A percentile compares a stretch with the other conserved stretches of the same genome.
Conservation (phyloP, 2,113 vertebrate species). For the Oncorhynchus gorbuscha region DNA sequence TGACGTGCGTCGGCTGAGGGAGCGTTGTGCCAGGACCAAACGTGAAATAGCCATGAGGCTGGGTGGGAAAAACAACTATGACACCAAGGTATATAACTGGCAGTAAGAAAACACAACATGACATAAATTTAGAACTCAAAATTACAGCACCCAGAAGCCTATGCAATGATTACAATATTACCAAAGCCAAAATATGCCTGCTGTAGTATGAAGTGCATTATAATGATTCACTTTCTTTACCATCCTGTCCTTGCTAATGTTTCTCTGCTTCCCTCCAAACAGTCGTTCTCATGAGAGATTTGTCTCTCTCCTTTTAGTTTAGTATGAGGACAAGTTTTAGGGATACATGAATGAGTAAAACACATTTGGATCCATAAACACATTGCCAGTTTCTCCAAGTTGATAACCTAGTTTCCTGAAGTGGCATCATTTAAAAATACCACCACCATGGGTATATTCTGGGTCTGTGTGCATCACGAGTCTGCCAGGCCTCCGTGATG, state of each 20-base stretch:
- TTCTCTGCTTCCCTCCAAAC: conserved; percentile 35
- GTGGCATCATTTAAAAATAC: conserved; percentile 59
- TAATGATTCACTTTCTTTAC: not conserved
- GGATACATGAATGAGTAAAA: conserved; percentile 21
- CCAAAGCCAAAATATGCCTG: not conserved
- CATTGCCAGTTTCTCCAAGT: conserved; percentile 37
- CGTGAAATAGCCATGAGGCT: conserved; percentile 86
- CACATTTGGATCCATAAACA: conserved; percentile 48
- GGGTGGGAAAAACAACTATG: conserved; percentile 86
- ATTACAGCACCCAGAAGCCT: not conserved
- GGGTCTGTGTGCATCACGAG: not conserved
- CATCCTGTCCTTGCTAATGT: conserved; percentile 17
- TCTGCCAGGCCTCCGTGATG: conserved; percentile 13
- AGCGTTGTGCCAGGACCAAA: conserved; percentile 89
- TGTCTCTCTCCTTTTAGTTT: conserved; percentile 28
- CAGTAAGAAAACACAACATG: conserved; percentile 76
- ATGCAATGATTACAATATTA: not conserved
- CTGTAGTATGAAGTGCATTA: not conserved
- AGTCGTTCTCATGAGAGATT: conserved; percentile 47
- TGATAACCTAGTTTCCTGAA: conserved; percentile 61
- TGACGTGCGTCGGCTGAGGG: conserved; percentile 88
- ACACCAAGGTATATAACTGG: conserved; percentile 85
- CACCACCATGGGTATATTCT: conserved; percentile 44
- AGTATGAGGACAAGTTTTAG: conserved; percentile 23
- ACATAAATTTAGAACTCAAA: conserved; percentile 51